These are phyloP conservation scores for Myocastor coypus DNA, from an alignment of 2,113 vertebrate species.

Conservation along the genomic window DNA sequence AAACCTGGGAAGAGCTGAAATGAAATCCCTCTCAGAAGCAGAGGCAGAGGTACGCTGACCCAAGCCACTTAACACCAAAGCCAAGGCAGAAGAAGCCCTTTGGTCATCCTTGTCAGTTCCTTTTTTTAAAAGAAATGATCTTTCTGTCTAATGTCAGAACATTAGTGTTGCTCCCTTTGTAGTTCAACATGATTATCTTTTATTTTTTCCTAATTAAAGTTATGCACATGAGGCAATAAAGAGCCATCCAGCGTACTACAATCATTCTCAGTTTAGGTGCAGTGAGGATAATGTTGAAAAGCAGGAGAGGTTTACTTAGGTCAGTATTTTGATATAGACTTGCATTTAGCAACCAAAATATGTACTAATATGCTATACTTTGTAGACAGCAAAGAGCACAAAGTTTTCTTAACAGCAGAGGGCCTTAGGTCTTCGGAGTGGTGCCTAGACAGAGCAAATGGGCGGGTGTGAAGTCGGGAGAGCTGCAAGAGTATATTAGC, in stretches of 20 bases:
- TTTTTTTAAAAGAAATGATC: not conserved
- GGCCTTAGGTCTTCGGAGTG: not conserved
- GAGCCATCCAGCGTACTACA: not conserved
- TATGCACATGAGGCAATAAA: not conserved
- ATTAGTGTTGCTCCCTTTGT: not conserved
- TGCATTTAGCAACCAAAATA: conserved; percentile 21
- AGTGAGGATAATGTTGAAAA: not conserved
- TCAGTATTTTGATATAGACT: not conserved
- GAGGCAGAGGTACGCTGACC: not conserved
- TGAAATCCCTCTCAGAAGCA: conserved; percentile 10
- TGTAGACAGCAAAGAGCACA: not conserved
- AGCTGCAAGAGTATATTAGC: not conserved
- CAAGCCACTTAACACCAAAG: not conserved
- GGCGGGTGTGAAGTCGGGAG: not conserved
- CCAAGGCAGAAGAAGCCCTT: not conserved
- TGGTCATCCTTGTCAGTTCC: not conserved
- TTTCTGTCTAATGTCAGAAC: not conserved
- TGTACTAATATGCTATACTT: not conserved
- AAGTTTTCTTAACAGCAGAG: not conserved
- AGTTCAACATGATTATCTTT: not conserved
- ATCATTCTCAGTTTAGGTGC: not conserved
- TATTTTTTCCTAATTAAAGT: not conserved
- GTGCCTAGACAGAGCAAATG: not conserved
- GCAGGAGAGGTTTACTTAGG: not conserved
- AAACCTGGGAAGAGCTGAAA: not conserved